Percentiles rank a stretch among this genome's conserved stretches.
Evolutionary conservation across 2,888 invertebrate species (phyloP).

Genomic region (Halictus ligatus): DNA sequence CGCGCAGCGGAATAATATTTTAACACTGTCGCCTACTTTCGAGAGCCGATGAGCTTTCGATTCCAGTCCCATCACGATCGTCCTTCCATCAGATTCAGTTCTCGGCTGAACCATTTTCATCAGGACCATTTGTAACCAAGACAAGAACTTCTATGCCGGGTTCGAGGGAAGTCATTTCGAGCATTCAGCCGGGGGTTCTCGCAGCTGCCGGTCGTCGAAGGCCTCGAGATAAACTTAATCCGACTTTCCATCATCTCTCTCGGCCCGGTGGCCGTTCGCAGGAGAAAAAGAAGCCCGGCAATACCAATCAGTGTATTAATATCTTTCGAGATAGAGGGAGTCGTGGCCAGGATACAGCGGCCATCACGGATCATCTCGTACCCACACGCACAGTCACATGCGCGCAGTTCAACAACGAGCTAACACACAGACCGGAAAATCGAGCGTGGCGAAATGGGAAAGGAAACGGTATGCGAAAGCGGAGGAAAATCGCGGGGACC

Average conservation of each 20-base stretch:
- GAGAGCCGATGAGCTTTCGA: not conserved
- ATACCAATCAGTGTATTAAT: constrained; percentile 53
- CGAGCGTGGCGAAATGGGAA: constrained; percentile 19
- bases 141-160: not conserved
- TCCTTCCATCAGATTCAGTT: not conserved
- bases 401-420: not conserved
- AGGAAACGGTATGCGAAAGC: constrained; percentile 26
- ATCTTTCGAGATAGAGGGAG: constrained; percentile 28
- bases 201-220: constrained; percentile 1
- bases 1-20: not conserved
- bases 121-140: not conserved
- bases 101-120: not conserved
- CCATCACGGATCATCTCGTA: not conserved
- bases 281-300: constrained; percentile 30
- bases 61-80: constrained; percentile 1
- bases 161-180: not conserved
- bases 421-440: not conserved
- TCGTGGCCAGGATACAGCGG: not conserved
- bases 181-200: constrained; percentile 1
- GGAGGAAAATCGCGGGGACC: constrained; percentile 33
- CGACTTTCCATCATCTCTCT: constrained; percentile 32
- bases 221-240: constrained; percentile 37
- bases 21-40: not conserved
- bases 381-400: not conserved
- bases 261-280: not conserved